Conservation (phyloP, 2,797 vertebrate species). For the Taeniopygia guttata region DNA sequence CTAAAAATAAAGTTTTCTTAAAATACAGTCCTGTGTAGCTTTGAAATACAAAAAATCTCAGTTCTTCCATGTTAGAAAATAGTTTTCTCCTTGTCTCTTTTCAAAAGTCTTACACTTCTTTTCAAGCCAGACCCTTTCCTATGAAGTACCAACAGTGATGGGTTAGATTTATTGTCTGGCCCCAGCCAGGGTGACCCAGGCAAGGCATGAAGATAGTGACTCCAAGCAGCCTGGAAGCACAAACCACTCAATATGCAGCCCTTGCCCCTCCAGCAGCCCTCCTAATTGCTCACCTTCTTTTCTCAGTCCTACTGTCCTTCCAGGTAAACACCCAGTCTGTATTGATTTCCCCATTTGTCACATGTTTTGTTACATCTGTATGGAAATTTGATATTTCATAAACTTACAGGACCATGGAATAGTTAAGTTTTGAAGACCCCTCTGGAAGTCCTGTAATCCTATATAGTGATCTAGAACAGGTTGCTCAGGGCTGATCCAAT, state of each 20-base stretch:
- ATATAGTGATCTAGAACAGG: background rate
- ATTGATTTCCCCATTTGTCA: background rate
- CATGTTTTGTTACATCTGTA: background rate
- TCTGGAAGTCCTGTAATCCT: background rate
- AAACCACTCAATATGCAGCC: background rate
- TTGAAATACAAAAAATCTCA: background rate
- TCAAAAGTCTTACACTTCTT: background rate
- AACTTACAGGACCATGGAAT: background rate
- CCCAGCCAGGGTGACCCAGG: fast-evolving
- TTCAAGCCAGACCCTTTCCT: fast-evolving
- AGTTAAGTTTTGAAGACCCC: background rate
- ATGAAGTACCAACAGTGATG: background rate
- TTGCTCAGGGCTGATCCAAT: background rate
- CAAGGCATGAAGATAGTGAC: background rate
- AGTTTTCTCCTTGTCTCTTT: background rate
- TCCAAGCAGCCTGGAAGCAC: background rate
- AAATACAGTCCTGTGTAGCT: background rate
- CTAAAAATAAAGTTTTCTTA: background rate
- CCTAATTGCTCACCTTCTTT: background rate
- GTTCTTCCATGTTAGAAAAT: background rate
- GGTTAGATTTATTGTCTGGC: background rate
- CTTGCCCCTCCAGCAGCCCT: background rate
- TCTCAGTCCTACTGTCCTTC: background rate
- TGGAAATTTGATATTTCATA: background rate
- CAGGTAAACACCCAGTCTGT: background rate